phyloP scores from a whole-genome alignment of 2,888 invertebrate genomes.

The Spodoptera littoralis region DNA sequence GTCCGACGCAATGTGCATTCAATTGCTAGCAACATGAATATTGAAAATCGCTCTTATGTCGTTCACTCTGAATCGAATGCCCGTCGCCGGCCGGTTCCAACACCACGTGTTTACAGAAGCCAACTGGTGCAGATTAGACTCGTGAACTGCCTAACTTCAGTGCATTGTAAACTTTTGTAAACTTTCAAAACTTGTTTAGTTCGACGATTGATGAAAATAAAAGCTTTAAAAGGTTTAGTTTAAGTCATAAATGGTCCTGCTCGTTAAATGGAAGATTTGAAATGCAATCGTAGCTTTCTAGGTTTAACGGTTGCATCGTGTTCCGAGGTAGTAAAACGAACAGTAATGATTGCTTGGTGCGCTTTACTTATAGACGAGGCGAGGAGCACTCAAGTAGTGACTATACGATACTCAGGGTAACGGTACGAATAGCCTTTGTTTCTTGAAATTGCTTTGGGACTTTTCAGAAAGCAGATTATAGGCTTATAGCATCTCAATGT shows the following conservation, averaged over 20 bases:
- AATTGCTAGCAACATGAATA: conserved; percentile 78
- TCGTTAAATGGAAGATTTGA: conserved; percentile 57
- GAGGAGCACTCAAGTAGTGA: conserved; percentile 53
- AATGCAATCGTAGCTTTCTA: conserved; percentile 62
- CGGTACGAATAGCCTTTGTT: conserved; percentile 39
- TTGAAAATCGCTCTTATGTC: conserved; percentile 85
- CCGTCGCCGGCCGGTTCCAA: conserved; percentile 66
- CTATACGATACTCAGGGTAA: conserved; percentile 38
- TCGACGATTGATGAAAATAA: conserved; percentile 25
- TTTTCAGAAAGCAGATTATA: neutral
- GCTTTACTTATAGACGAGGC: conserved; percentile 54
- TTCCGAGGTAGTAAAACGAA: conserved; percentile 63
- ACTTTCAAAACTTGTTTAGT: conserved; percentile 41
- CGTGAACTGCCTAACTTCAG: conserved; percentile 71
- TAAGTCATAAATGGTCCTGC: conserved; percentile 54
- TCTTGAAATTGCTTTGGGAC: conserved; percentile 42
- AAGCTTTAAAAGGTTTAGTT: conserved; percentile 36
- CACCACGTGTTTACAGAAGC: conserved; percentile 84
- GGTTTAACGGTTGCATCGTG: conserved; percentile 63
- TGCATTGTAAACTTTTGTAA: conserved; percentile 77
- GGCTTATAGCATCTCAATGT: no score
- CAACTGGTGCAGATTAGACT: conserved; percentile 77
- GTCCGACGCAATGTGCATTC: conserved; percentile 80
- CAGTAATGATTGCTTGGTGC: conserved; percentile 57
- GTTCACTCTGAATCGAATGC: conserved; percentile 76